Base-by-base conservation (phyloP, 2,888 invertebrate genomes). In the Galerucella calmariensis region DNA sequence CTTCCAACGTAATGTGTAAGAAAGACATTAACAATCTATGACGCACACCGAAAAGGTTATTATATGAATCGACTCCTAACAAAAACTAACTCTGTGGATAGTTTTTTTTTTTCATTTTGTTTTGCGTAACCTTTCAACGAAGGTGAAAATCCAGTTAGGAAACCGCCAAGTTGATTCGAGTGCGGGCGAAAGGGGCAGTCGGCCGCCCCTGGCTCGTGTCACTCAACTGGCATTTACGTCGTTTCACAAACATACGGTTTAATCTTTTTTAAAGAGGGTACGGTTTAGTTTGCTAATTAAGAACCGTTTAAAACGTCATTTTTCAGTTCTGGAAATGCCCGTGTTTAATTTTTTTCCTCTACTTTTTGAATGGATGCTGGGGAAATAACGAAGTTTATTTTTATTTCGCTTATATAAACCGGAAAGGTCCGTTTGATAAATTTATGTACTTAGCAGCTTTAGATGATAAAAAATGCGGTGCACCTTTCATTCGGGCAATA, bases 231-330 rank as follows among this genome's bases (percentile, higher is more conserved):
- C 86, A 86, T 87, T 86, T 74, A 86, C 85, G 84, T 81, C 84
- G 85, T 84, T 87, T 87, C 87, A 87, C 87, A 86, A 87, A 87
- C 87, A 87, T 84, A 87, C 87, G 85, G 85, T 87, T 86, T 87
- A 87, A 87, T 87, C 86, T 86, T 87, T 87, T 87, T 87, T 86
- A 86, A 87, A 87, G 87, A 87, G 87, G 86, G 87, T 86, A 82
- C 84, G 85, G 86, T 86, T 87, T 87, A 87, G 86, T 87, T 86
- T 85, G 82, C 87, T 87, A 87, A 87, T 87, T 87, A 87, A 87
- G 87, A 86, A 86, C 86, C 87, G 86, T 87, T 87, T 87, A 87
- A 85, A 85, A 86, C 83, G 86, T 87, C 87, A 87, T 87, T 87
- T 87, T 86, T 86, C 86, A 84, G 85, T 86, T 85, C 83, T 72